These are phyloP conservation scores for Dryococelus australis DNA, from an alignment of 2,888 invertebrate genomes.

Conservation along the genomic window DNA sequence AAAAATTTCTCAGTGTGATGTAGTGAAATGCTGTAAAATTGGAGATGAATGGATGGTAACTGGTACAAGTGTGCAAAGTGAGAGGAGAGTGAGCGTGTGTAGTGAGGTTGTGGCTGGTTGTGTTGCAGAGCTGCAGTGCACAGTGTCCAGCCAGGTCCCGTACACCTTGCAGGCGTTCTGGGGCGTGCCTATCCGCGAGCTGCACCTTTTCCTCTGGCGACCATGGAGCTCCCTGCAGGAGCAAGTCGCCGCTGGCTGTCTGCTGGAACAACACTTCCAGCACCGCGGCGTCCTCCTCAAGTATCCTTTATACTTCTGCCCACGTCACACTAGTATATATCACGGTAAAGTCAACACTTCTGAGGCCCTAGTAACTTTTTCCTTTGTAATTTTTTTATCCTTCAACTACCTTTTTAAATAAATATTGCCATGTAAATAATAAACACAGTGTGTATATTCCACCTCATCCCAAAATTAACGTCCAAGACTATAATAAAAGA, in stretches of 20 bases:
- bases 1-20: no score
- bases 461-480: no score
- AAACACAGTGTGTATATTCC: no score
- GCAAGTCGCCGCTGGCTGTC: conserved; percentile 66
- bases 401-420: no score
- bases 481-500: no score
- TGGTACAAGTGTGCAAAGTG: conserved; percentile 22
- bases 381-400: no score
- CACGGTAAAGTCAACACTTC: background rate
- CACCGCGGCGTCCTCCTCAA: conserved; percentile 51
- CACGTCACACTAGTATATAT: background rate
- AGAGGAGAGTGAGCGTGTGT: conserved; percentile 1
- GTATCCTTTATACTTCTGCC: conserved; percentile 46
- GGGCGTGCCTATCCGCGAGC: conserved; percentile 79
- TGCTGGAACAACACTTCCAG: conserved; percentile 62
- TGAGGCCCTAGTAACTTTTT: no score
- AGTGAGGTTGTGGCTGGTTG: background rate
- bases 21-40: background rate
- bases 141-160: conserved; percentile 76
- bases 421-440: no score
- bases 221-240: conserved; percentile 72
- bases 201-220: conserved; percentile 79
- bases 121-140: conserved; percentile 74
- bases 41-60: conserved; percentile 12
- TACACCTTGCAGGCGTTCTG: conserved; percentile 79